Evolutionary conservation across 30 jellyfish, hydroid and myxozoan species (phyloP).

Genomic region (Mastigias papua): DNA sequence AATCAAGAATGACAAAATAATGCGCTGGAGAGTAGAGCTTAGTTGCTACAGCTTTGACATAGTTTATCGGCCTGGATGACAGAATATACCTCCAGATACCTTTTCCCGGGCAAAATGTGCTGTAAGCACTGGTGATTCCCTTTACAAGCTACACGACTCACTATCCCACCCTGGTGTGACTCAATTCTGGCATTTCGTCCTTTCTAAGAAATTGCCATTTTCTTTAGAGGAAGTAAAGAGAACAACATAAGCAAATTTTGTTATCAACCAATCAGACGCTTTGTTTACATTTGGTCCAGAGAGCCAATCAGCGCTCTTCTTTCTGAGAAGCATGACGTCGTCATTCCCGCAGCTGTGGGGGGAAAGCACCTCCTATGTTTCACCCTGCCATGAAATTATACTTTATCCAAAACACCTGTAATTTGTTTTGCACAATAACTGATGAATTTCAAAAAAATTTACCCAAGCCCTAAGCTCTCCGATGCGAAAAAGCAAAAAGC

Average conservation of each 20-base stretch:
- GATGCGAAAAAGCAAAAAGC: neutral
- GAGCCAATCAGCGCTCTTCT: too few species aligned
- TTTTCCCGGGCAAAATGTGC: constrained; percentile 37
- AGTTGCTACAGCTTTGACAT: constrained; percentile 64
- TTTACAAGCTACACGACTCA: constrained; percentile 6
- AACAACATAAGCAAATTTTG: too few species aligned
- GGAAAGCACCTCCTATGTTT: neutral
- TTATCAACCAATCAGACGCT: too few species aligned
- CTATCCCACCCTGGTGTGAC: constrained; percentile 38
- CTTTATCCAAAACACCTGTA: too few species aligned
- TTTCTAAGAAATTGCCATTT: too few species aligned
- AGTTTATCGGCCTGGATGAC: constrained; percentile 32
- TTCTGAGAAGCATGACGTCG: too few species aligned
- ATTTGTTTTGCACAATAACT: neutral
- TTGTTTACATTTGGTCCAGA: too few species aligned
- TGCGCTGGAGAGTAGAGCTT: constrained; percentile 68
- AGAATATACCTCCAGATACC: constrained; percentile 53
- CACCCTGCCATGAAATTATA: too few species aligned
- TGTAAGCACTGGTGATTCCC: neutral
- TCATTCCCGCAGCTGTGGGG: neutral
- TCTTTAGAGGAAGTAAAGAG: too few species aligned
- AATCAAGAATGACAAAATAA: constrained; percentile 54
- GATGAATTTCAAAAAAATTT: neutral
- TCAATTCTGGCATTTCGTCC: neutral
- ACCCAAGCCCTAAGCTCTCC: constrained; percentile 36